Evolutionary conservation across 2,797 vertebrate genomes (phyloP), one percentile per base, ranked within the genome.

Genomic region (Paedocypris micromegethes): DNA sequence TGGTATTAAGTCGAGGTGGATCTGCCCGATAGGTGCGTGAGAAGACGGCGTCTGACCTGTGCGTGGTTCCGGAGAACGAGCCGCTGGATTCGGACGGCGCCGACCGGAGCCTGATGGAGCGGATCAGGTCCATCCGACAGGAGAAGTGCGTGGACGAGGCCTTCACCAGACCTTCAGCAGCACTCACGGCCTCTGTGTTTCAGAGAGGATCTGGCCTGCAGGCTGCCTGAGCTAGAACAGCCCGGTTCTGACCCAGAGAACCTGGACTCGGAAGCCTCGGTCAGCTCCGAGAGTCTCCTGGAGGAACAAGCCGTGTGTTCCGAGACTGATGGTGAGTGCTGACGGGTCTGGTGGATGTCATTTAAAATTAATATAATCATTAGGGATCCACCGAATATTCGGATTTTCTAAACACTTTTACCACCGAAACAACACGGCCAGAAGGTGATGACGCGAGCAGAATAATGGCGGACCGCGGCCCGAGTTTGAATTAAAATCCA

Each of bases 161-260:
- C 4, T 42, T 52, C 40, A 9, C 8, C 3, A 2, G 4, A 45
- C 23, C 49, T 43, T 5, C 3, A n/a, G 55, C 0, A 57, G 2
- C 53, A 40, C 6, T 55, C 1, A 5, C 7, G 38, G 5, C 54
- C 0, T 71, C n/a, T 72, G 47, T 72, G 40, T 0, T 41, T 8
- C 75, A 98, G 97, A 84, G 97, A 98, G 73, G 94, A 99, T 41
- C 91, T 99, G 68, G 93, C 94, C 0, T 98, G 91, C 62, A 90
- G 94, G 4, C 86, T 99, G 39, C 96, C 96, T 0, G 96, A 98
- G 81, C 90, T 99, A 66, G 96, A 99, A 77, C 95, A 95, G 58
- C 88, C 92, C 0, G 93, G 93, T 66, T 99, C 97, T 0, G 97
- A 99, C 3, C 95, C 98, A 84, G 97, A 99, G 78, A 98, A 95